These are phyloP conservation scores for Leptinotarsa haldemani DNA, from an alignment of 2,888 invertebrate species.

Conservation along the genomic window DNA sequence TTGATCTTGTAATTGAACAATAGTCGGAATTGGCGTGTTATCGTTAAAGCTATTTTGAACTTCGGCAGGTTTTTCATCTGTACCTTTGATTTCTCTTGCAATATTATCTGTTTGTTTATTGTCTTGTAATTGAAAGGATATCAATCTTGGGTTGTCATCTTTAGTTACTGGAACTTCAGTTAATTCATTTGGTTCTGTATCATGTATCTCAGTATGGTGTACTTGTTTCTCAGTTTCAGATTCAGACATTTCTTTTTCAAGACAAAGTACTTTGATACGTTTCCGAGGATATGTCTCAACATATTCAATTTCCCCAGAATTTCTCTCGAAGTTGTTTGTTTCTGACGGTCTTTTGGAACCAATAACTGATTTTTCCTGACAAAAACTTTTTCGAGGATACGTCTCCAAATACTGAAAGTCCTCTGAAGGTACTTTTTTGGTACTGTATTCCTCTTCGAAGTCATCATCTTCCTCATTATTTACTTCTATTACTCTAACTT, in stretches of 20 bases:
- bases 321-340: background rate
- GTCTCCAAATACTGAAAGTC: conserved; percentile 27
- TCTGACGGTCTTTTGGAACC: conserved; percentile 6
- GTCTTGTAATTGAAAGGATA: too few species aligned
- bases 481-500: conserved; percentile 50
- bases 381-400: conserved; percentile 17
- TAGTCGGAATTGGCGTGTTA: background rate
- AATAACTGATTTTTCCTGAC: background rate
- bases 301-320: conserved; percentile 14
- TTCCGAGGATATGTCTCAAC: conserved; percentile 20
- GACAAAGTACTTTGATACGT: background rate
- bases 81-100: background rate
- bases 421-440: background rate
- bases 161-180: background rate
- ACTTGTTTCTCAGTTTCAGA: background rate
- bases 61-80: too few species aligned
- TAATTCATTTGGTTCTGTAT: background rate
- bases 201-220: background rate
- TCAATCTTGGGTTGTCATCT: too few species aligned
- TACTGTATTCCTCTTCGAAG: conserved; percentile 35
- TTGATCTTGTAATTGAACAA: background rate
- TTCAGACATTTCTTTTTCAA: conserved; percentile 1
- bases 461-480: conserved; percentile 47
- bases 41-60: background rate
- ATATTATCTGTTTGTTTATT: background rate